These are phyloP conservation scores for Pollenia amentaria DNA, from an alignment of 2,888 invertebrate genomes.

Conservation along the genomic window DNA sequence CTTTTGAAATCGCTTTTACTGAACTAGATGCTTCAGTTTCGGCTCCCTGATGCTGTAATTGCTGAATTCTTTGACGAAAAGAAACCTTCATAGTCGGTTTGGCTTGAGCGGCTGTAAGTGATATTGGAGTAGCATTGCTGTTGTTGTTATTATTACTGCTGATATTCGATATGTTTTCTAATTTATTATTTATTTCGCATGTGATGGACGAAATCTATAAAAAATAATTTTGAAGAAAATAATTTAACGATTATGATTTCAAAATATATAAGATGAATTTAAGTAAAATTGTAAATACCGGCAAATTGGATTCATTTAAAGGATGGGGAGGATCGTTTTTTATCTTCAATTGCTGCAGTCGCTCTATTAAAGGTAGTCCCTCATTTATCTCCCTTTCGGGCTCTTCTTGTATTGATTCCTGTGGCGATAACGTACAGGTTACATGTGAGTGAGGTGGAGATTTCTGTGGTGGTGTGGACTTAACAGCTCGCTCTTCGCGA, in stretches of 20 bases:
- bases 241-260: background rate
- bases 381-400: conserved; percentile 88
- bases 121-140: conserved; percentile 57
- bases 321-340: conserved; percentile 88
- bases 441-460: conserved; percentile 87
- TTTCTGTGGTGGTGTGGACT: conserved; percentile 84
- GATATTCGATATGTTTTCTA: conserved; percentile 75
- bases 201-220: conserved; percentile 75
- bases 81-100: conserved; percentile 86
- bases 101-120: conserved; percentile 76
- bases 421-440: conserved; percentile 86
- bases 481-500: conserved; percentile 86
- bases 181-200: conserved; percentile 78
- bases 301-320: conserved; percentile 82
- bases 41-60: conserved; percentile 84
- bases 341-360: conserved; percentile 90
- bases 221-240: background rate
- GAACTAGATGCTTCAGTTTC: conserved; percentile 75
- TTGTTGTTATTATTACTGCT: conserved; percentile 53
- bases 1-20: conserved; percentile 2
- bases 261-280: background rate
- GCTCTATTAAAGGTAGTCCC: conserved; percentile 90
- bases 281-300: conserved; percentile 76
- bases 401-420: conserved; percentile 85
- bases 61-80: conserved; percentile 87